Evolutionary conservation across 1,140 invertebrate species (phyloP).

Genomic region (Ridgeia piscesae): DNA sequence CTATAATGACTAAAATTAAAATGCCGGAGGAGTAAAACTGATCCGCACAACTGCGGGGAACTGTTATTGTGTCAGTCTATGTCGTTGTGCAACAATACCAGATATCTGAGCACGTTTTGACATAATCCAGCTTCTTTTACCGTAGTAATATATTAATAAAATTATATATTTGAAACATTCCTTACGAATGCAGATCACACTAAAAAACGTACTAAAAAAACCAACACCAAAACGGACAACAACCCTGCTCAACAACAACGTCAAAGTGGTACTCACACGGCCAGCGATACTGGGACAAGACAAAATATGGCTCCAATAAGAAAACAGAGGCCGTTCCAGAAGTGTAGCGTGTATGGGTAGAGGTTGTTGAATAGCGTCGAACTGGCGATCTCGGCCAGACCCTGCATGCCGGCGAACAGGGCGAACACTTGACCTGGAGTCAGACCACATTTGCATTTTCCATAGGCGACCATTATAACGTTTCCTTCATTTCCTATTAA

Average conservation of each 20-base stretch:
- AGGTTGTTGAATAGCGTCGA: not conserved
- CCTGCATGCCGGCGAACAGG: not conserved
- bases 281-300: not conserved
- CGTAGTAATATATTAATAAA: not conserved
- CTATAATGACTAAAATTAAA: too few species aligned
- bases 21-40: too few species aligned
- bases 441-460: too few species aligned
- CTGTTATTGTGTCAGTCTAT: not conserved
- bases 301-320: not conserved
- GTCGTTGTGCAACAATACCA: not conserved
- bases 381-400: not conserved
- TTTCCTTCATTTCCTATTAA: too few species aligned
- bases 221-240: not conserved
- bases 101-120: not conserved
- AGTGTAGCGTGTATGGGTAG: not conserved
- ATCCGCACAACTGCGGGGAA: too few species aligned
- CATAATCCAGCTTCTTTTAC: not conserved
- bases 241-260: not conserved
- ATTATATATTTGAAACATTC: not conserved
- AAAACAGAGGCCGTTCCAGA: conserved; percentile 16
- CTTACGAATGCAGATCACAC: too few species aligned
- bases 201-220: too few species aligned
- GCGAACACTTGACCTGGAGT: conserved; percentile 14
- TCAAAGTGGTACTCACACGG: not conserved
- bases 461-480: too few species aligned